Conservation (phyloP, 2,888 invertebrate genomes). For the Leptopilina myrica region DNA sequence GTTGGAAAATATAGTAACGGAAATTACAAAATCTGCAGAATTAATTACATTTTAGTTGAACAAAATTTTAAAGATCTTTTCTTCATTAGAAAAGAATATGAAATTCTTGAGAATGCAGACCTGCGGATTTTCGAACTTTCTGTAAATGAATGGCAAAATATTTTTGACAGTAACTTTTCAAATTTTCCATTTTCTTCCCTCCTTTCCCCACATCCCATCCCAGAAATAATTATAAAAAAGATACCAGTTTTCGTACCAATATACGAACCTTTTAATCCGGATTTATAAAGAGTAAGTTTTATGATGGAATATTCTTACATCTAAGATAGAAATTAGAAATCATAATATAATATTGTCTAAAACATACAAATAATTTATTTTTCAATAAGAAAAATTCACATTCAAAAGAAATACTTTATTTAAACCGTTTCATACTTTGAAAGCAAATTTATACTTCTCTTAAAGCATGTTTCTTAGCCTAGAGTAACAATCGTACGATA, state of each 20-base stretch:
- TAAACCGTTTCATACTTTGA: no score
- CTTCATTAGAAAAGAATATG: neutral
- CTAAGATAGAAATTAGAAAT: no score
- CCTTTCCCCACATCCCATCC: slow-evolving; percentile 3
- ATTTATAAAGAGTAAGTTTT: neutral
- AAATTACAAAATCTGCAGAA: slow-evolving; percentile 16
- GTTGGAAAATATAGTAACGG: neutral
- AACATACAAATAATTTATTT: no score
- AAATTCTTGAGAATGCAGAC: neutral
- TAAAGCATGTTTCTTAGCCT: no score
- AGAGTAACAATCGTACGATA: no score
- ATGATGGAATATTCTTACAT: no score
- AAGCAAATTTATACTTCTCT: no score
- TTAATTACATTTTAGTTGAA: neutral
- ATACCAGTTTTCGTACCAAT: neutral
- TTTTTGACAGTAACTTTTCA: neutral
- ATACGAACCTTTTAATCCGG: slow-evolving; percentile 24
- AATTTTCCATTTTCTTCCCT: slow-evolving; percentile 6
- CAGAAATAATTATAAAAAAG: neutral
- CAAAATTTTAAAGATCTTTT: neutral
- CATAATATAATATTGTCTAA: no score
- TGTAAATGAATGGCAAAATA: neutral
- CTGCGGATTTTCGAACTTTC: slow-evolving; percentile 1
- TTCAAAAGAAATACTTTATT: no score
- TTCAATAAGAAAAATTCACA: no score